phyloP scores from a whole-genome alignment of 2,888 invertebrate genomes.

The Conops quadrifasciatus region DNA sequence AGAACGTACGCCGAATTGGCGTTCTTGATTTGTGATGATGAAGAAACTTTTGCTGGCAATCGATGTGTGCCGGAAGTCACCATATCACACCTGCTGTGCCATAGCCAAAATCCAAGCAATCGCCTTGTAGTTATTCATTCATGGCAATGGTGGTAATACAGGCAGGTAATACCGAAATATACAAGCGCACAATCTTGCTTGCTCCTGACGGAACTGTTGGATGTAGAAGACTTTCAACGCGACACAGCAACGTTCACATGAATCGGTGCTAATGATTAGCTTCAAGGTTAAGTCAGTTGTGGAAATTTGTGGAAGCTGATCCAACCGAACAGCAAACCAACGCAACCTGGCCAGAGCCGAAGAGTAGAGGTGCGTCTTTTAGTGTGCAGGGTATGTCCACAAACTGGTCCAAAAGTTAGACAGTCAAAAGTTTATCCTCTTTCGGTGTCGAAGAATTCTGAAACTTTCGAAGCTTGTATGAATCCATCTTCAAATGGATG shows the following conservation, averaged over 20 bases:
- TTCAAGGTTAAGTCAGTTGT: conserved; percentile 15
- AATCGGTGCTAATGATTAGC: conserved; percentile 9
- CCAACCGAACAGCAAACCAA: no score
- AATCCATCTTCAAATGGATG: no score
- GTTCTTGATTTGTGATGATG: conserved; percentile 4
- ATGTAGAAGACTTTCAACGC: background rate
- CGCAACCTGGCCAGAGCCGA: no score
- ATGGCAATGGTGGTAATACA: no score
- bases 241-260: background rate
- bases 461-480: conserved; percentile 15
- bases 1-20: background rate
- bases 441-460: conserved; percentile 10
- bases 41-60: conserved; percentile 11
- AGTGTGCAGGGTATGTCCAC: background rate
- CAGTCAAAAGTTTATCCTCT: conserved; percentile 15
- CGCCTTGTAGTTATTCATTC: no score
- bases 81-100: background rate
- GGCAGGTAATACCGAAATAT: no score
- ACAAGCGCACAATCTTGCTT: no score
- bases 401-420: conserved; percentile 8
- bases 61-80: conserved; percentile 5
- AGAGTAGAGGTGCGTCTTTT: background rate
- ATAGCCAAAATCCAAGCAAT: no score
- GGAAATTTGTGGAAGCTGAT: background rate
- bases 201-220: background rate